phyloP scores from a whole-genome alignment of 2,113 vertebrate species.

The Tragulus kanchil region DNA sequence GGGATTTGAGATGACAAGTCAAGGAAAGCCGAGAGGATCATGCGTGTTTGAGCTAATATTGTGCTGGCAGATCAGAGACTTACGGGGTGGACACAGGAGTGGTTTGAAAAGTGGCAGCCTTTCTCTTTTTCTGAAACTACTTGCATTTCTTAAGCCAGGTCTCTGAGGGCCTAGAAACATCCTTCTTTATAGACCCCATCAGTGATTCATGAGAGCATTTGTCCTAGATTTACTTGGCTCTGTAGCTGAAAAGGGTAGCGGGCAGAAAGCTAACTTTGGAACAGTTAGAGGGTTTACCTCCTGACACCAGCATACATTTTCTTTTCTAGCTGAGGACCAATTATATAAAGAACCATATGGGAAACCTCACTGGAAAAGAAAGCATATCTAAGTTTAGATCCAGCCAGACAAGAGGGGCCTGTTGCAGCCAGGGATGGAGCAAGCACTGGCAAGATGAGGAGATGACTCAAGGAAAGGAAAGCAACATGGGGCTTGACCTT shows the following conservation, averaged over 20 bases:
- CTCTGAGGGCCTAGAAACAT: constrained; percentile 25
- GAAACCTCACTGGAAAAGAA: constrained; percentile 35
- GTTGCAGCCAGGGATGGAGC: background rate
- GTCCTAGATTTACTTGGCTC: constrained; percentile 70
- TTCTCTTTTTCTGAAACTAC: constrained; percentile 52
- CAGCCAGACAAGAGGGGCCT: background rate
- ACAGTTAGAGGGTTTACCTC: constrained; percentile 64
- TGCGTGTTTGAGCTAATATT: background rate
- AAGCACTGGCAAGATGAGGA: background rate
- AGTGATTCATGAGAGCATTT: constrained; percentile 49
- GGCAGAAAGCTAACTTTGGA: constrained; percentile 62
- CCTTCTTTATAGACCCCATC: constrained; percentile 38
- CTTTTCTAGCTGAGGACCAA: constrained; percentile 50
- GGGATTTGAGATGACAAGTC: constrained; percentile 40
- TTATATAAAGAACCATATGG: constrained; percentile 55
- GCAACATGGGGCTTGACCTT: background rate
- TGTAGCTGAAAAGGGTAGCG: constrained; percentile 4
- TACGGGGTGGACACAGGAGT: background rate
- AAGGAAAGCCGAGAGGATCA: background rate
- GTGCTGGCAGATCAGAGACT: background rate
- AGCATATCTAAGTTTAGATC: constrained; percentile 45
- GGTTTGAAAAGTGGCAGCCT: constrained; percentile 42
- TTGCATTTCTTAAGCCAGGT: constrained; percentile 62
- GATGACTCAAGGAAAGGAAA: background rate
- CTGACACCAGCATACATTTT: constrained; percentile 68